phyloP scores from a whole-genome alignment of 30 jellyfish, hydroid and myxozoan species.

The Sanderia malayensis region DNA sequence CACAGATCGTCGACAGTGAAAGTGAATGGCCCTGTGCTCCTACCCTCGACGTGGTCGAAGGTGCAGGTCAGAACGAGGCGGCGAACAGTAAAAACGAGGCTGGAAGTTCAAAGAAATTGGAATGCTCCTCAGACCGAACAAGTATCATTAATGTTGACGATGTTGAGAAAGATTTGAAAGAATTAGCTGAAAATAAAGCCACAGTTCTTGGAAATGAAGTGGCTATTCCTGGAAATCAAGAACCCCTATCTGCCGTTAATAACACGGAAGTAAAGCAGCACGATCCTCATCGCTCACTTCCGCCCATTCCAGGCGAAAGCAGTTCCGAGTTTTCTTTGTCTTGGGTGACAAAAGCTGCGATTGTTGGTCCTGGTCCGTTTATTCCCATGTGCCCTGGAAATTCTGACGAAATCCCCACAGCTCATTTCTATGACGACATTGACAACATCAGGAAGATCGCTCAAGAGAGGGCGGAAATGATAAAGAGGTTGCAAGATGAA shows the following conservation, averaged over 20 bases:
- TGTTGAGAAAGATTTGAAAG: too few relatives aligned
- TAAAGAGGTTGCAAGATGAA: constrained; percentile 47
- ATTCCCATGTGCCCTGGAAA: constrained; percentile 47
- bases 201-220: constrained; percentile 16
- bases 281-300: constrained; percentile 52
- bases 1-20: too few relatives aligned
- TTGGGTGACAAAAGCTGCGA: constrained; percentile 49
- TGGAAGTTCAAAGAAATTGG: too few relatives aligned
- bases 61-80: too few relatives aligned
- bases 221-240: too few relatives aligned
- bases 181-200: neutral
- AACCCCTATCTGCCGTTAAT: too few relatives aligned
- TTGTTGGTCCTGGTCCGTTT: constrained; percentile 54
- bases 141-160: too few relatives aligned
- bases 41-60: too few relatives aligned
- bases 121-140: too few relatives aligned
- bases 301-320: constrained; percentile 45
- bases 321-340: constrained; percentile 18
- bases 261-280: neutral
- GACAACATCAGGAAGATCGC: constrained; percentile 61
- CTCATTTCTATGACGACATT: constrained; percentile 72
- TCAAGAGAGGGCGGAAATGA: constrained; percentile 58
- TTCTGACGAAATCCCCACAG: constrained; percentile 48
- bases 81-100: too few relatives aligned
- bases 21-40: too few relatives aligned